phyloP scores from a whole-genome alignment of 2,113 vertebrate genomes.

The Sturnus vulgaris region DNA sequence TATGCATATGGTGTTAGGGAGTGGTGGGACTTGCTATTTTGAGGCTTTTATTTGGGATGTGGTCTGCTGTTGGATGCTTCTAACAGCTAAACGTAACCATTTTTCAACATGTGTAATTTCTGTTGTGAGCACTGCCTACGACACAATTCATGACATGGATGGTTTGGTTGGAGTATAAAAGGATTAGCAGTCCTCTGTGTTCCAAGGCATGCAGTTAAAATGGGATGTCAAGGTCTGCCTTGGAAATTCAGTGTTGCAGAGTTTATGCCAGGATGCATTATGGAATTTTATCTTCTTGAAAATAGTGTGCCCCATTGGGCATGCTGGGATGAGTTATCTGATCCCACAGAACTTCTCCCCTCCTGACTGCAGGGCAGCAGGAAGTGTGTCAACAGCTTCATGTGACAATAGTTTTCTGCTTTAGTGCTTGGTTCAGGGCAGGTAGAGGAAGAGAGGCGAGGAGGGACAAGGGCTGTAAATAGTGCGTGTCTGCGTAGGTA shows the following conservation, averaged over 20 bases:
- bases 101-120: neutral
- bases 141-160: neutral
- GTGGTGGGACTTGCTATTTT: neutral
- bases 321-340: neutral
- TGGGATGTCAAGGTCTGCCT: neutral
- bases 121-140: neutral
- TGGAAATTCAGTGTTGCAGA: neutral
- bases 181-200: neutral
- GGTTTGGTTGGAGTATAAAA: neutral
- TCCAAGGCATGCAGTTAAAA: neutral
- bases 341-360: neutral
- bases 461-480: neutral
- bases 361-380: neutral
- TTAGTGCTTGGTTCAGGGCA: neutral
- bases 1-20: neutral
- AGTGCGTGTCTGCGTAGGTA: accelerated
- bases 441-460: neutral
- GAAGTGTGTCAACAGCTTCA: neutral
- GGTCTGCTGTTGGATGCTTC: neutral
- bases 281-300: neutral
- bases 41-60: neutral
- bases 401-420: neutral
- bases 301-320: neutral
- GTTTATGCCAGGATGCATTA: neutral
- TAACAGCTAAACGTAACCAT: neutral